These are phyloP conservation scores for Penelope pileata DNA, from an alignment of 2,113 vertebrate species.

Conservation along the genomic window DNA sequence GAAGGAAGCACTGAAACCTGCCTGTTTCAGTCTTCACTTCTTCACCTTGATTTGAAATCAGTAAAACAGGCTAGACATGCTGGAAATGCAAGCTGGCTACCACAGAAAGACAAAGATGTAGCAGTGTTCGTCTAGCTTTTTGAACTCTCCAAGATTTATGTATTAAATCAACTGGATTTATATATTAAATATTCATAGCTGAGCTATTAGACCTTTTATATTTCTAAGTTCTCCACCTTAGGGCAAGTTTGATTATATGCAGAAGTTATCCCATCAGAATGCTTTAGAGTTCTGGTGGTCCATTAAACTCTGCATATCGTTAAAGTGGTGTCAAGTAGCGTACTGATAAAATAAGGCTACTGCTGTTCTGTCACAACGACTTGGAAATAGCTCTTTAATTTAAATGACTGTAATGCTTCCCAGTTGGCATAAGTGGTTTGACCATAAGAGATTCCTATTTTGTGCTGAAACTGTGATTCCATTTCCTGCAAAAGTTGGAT, in stretches of 20 bases:
- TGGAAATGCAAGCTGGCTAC: slow-evolving; percentile 27
- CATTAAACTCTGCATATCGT: neutral
- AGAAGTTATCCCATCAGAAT: slow-evolving; percentile 4
- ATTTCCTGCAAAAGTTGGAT: neutral
- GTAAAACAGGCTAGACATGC: neutral
- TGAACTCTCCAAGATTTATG: neutral
- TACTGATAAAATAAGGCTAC: neutral
- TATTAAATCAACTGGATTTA: neutral
- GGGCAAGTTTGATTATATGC: neutral
- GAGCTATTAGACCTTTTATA: neutral
- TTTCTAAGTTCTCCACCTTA: slow-evolving; percentile 24
- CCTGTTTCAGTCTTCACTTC: slow-evolving; percentile 18
- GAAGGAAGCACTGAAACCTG: slow-evolving; percentile 20
- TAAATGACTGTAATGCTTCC: neutral
- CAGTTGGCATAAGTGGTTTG: neutral
- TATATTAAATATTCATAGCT: neutral
- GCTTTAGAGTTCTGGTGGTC: neutral
- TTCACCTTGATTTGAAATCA: slow-evolving; percentile 30
- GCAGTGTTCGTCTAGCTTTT: neutral
- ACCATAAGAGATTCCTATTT: neutral
- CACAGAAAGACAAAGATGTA: slow-evolving; percentile 10
- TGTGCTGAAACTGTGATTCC: neutral
- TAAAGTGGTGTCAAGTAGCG: neutral
- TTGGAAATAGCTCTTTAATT: neutral
- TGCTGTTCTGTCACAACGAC: neutral